Conservation (phyloP, 1,140 invertebrate genomes). For the Ctenoplectra terminalis region DNA sequence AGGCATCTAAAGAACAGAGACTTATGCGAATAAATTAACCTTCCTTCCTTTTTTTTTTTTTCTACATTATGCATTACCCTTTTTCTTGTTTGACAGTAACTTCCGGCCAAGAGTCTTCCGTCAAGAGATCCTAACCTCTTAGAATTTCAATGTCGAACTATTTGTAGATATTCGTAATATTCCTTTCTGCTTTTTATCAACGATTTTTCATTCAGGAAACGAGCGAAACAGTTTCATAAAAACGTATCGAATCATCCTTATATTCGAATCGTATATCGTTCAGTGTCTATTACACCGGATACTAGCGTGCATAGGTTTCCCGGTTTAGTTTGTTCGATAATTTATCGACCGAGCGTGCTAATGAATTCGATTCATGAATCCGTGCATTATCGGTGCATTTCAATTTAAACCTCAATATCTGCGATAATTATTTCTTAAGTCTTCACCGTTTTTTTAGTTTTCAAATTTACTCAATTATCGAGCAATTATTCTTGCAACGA, state of each 20-base stretch:
- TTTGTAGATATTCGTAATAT: not conserved
- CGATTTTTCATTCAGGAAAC: not conserved
- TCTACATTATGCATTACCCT: constrained; percentile 9
- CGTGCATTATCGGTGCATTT: not conserved
- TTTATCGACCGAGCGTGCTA: constrained; percentile 13
- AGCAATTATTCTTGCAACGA: not conserved
- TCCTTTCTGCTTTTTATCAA: not conserved
- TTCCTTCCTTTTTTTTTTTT: not conserved
- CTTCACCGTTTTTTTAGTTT: too few relatives aligned
- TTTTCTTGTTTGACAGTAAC: not conserved
- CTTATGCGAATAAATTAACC: constrained; percentile 10
- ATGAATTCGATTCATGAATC: constrained; percentile 12
- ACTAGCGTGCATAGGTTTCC: not conserved
- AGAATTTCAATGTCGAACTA: constrained; percentile 29
- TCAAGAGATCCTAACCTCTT: constrained; percentile 12
- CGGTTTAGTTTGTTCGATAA: not conserved
- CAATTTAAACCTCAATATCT: too few relatives aligned
- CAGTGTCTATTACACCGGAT: not conserved
- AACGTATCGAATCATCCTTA: not conserved
- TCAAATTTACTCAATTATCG: too few relatives aligned
- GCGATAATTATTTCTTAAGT: too few relatives aligned
- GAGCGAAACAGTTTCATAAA: not conserved
- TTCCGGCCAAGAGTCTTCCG: not conserved
- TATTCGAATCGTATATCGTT: not conserved
- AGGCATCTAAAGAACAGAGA: not conserved